A percentile compares a stretch with the other conserved stretches of the same genome.
These are phyloP conservation scores for Echinometra lucunter DNA, from an alignment of 53 echinoderm and acorn worm genomes.

Conservation along the genomic window DNA sequence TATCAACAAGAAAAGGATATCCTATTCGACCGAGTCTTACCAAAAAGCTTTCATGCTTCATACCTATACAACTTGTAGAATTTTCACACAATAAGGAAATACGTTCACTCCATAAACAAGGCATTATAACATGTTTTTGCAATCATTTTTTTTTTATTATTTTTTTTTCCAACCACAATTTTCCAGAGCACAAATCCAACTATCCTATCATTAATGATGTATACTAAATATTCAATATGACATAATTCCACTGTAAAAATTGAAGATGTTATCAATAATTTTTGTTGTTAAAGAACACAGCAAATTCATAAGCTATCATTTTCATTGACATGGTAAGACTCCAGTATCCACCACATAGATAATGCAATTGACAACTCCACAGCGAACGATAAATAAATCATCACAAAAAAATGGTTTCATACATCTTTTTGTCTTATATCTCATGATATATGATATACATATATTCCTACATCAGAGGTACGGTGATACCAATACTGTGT, in stretches of 20 bases:
- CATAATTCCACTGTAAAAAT: slow-evolving; percentile 52
- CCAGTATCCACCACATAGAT: slow-evolving; percentile 27
- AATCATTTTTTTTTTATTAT: slow-evolving; percentile 25
- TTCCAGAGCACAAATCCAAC: slow-evolving; percentile 46
- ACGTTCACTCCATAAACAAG: slow-evolving; percentile 54
- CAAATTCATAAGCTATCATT: slow-evolving; percentile 53
- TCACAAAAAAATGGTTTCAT: slow-evolving; percentile 22
- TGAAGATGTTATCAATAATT: slow-evolving; percentile 6
- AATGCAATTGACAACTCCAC: slow-evolving; percentile 45
- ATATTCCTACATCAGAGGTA: slow-evolving; percentile 44
- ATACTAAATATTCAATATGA: slow-evolving; percentile 45
- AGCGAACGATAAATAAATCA: slow-evolving; percentile 47
- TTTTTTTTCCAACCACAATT: slow-evolving; percentile 41
- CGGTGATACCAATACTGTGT: slow-evolving; percentile 53
- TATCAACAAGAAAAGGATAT: slow-evolving; percentile 4
- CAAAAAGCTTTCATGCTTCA: slow-evolving; percentile 31
- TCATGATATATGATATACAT: slow-evolving; percentile 50
- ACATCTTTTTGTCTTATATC: slow-evolving; percentile 50
- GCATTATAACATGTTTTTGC: slow-evolving; percentile 9
- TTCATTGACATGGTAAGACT: slow-evolving; percentile 39
- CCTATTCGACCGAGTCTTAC: background rate
- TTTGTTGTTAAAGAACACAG: slow-evolving; percentile 66
- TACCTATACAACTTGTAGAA: slow-evolving; percentile 31
- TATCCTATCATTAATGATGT: slow-evolving; percentile 58
- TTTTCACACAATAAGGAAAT: slow-evolving; percentile 35